These are phyloP conservation scores for Elachura formosa DNA, from an alignment of 2,113 vertebrate genomes.

Conservation along the genomic window DNA sequence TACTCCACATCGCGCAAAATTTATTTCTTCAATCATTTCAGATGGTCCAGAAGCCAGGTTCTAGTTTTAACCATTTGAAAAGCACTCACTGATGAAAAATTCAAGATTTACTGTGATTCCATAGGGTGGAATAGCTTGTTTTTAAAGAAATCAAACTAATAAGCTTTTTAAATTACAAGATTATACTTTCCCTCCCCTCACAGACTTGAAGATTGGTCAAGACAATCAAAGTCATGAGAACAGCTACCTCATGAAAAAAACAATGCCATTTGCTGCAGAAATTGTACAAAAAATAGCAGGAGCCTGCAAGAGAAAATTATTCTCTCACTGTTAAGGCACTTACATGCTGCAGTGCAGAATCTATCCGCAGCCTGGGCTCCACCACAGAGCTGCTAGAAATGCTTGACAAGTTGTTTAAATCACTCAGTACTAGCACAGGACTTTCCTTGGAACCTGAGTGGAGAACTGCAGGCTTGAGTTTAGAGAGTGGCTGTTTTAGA, in stretches of 20 bases:
- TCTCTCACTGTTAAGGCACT: neutral
- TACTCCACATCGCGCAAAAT: neutral
- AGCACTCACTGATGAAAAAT: neutral
- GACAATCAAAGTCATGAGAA: neutral
- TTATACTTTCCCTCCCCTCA: neutral
- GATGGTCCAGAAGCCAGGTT: neutral
- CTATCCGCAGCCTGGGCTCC: neutral
- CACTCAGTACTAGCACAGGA: accelerated
- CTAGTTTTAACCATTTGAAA: neutral
- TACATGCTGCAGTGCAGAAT: neutral
- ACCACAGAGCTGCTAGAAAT: neutral
- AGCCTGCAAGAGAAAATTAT: neutral
- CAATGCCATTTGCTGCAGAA: neutral
- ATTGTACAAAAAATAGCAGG: neutral
- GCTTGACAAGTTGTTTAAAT: neutral
- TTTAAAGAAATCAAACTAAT: neutral
- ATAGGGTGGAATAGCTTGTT: neutral
- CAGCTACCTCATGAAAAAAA: neutral
- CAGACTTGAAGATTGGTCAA: neutral
- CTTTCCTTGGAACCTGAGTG: neutral
- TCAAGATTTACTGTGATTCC: neutral
- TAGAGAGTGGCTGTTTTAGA: neutral
- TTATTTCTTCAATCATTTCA: neutral
- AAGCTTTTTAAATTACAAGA: neutral
- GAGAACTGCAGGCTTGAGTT: neutral